These are phyloP conservation scores for Rhamnusium bicolor DNA, from an alignment of 2,888 invertebrate genomes.

Conservation along the genomic window DNA sequence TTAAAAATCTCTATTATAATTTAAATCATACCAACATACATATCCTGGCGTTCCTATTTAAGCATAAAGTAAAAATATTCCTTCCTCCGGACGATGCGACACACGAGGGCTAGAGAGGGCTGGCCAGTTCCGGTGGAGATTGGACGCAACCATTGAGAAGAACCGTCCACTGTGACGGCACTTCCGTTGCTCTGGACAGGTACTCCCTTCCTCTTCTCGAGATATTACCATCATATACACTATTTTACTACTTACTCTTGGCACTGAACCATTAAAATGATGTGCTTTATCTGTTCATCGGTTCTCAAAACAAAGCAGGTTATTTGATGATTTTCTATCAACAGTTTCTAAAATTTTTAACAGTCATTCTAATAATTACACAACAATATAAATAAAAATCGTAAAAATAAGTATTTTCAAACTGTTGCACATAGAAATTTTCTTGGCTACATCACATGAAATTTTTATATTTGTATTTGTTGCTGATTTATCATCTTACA, in stretches of 20 bases:
- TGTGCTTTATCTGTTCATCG: constrained; percentile 17
- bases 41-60: constrained; percentile 55
- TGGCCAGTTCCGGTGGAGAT: constrained; percentile 68
- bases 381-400: no score
- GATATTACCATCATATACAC: constrained; percentile 10
- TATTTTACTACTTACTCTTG: constrained; percentile 25
- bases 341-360: no score
- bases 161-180: constrained; percentile 67
- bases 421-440: no score
- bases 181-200: constrained; percentile 65
- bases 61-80: constrained; percentile 62
- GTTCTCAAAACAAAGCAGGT: no score
- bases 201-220: constrained; percentile 47
- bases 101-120: constrained; percentile 59
- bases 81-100: constrained; percentile 59
- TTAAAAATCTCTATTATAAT: constrained; percentile 48
- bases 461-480: no score
- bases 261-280: constrained; percentile 11
- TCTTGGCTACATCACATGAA: no score
- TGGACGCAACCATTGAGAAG: constrained; percentile 67
- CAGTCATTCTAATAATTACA: no score
- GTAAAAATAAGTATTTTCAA: no score
- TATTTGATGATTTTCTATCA: no score
- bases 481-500: no score
- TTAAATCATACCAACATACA: constrained; percentile 51